Evolutionary conservation across 2,797 vertebrate species (phyloP).

Genomic region (Pangasius larnaudii): DNA sequence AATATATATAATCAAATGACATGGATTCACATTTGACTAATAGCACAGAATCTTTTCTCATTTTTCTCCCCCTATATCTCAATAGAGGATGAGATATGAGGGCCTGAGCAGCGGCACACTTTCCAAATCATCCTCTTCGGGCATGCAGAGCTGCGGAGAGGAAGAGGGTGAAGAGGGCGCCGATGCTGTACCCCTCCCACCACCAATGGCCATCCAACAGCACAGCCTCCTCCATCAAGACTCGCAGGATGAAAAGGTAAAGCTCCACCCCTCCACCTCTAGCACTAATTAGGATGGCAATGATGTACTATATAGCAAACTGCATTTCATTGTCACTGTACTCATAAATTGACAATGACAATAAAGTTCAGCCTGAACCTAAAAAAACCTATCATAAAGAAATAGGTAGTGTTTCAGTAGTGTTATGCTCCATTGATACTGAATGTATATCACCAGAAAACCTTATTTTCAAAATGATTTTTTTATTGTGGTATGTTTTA

Average conservation of each 20-base stretch:
- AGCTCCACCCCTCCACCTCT: background rate
- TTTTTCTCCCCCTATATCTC: conserved; percentile 24
- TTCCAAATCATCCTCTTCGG: conserved; percentile 96
- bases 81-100: conserved; percentile 91
- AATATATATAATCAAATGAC: background rate
- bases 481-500: background rate
- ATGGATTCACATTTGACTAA: background rate
- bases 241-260: conserved; percentile 96
- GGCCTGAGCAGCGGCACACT: conserved; percentile 97
- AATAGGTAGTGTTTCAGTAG: background rate
- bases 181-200: conserved; percentile 90
- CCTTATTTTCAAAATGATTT: background rate
- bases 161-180: conserved; percentile 96
- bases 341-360: too few relatives aligned
- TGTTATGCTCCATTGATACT: background rate
- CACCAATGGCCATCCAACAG: conserved; percentile 98
- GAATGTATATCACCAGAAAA: background rate
- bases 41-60: background rate
- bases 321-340: too few relatives aligned
- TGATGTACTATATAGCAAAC: background rate
- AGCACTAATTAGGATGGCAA: too few relatives aligned
- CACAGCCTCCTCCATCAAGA: conserved; percentile 96
- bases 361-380: too few relatives aligned
- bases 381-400: background rate
- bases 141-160: conserved; percentile 98